Conservation (phyloP, 2,797 vertebrate species). For the Sebastes itinus region DNA sequence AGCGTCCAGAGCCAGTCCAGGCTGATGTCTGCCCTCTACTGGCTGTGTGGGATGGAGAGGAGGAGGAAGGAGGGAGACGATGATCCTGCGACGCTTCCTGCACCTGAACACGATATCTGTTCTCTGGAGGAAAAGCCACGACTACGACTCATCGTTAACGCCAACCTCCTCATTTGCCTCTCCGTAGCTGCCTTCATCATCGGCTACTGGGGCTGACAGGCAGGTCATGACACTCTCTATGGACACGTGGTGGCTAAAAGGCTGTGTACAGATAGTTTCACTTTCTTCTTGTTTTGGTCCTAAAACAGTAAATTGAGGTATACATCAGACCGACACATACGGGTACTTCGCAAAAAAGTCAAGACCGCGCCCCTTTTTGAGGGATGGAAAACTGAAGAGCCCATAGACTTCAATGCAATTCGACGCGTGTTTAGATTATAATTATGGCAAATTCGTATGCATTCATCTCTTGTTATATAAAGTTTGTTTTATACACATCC, state of each 20-base stretch:
- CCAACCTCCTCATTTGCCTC: conserved; percentile 88
- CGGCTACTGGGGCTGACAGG: conserved; percentile 89
- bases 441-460: no score
- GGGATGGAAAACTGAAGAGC: no score
- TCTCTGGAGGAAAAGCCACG: conserved; percentile 83
- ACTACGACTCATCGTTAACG: conserved; percentile 82
- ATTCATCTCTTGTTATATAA: no score
- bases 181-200: conserved; percentile 86
- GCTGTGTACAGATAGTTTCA: not conserved
- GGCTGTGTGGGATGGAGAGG: conserved; percentile 93
- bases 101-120: conserved; percentile 1
- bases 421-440: no score
- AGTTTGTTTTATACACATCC: no score
- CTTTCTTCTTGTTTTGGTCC: not conserved
- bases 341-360: no score
- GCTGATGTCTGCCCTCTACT: conserved; percentile 82
- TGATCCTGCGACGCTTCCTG: not conserved
- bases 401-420: no score
- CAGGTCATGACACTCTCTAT: not conserved
- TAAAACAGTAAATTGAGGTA: not conserved
- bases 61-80: conserved; percentile 3
- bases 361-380: no score
- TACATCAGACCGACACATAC: not conserved
- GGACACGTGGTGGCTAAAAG: not conserved
- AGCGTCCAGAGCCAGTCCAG: conserved; percentile 59